Evolutionary conservation across 2,113 vertebrate genomes (phyloP), one percentile per base, ranked within the genome.

Genomic region (Salvelinus namaycush): DNA sequence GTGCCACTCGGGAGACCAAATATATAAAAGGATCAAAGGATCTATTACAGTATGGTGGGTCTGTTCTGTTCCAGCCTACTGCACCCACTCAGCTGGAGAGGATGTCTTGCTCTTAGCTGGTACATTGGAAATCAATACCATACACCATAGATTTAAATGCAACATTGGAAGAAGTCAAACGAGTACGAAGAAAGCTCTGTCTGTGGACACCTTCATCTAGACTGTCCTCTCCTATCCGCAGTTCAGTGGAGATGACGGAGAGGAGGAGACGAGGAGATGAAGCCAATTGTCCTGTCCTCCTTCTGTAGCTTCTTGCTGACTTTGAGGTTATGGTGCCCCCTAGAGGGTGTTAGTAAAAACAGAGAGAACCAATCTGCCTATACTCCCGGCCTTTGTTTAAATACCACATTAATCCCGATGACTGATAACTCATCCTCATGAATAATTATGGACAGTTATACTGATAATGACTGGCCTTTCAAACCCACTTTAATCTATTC

Each of bases 241-340:
- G 51, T 18, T 54, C 51, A 54, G 14, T 54, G 51, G 51, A 4
- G 51, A 54, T 54, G 51, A 54, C 51, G 12, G 51, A 51, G 49
- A 51, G 13, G 51, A 54, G 51, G 57, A 22, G 59, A 62, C n/a
- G 5, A n/a, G 57, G 14, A 60, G 5, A 60, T 4, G 57, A n/a
- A 11, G 59, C 59, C 59, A 62, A 16, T 16, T n/a, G 51, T 9
- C 24, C 24, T 48, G 12, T 11, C n/a, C 14, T 48, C 26, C n/a
- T 54, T 27, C 5, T 29, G 18, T 2, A 12, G 27, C 8, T 8
- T 3, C 71, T 6, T 48, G 9, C 64, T 16, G 60, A 86, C 75
- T 78, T 76, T 79, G 76, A 79, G 73, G 57, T 77, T 89, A 73
- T 90, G 31, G 75, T 88, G 80, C 89, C 89, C 89, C 66, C 89